These are phyloP conservation scores for Crotophaga sulcirostris DNA, from an alignment of 2,113 vertebrate species.

Conservation along the genomic window DNA sequence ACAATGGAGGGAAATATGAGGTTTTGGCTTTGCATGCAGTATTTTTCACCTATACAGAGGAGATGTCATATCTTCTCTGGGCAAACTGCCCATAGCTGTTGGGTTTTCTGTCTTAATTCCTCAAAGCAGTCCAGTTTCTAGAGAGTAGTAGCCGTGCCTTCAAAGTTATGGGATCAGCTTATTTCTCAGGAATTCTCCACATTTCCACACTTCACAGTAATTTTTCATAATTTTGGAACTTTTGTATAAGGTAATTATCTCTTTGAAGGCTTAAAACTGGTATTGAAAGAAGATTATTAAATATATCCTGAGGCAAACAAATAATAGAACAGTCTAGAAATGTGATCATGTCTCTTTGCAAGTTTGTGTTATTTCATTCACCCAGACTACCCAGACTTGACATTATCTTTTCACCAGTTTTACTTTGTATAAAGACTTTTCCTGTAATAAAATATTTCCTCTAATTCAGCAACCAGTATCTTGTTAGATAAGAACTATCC, in stretches of 20 bases:
- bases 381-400: not conserved
- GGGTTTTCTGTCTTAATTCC: not conserved
- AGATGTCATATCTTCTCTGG: not conserved
- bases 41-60: not conserved
- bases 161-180: not conserved
- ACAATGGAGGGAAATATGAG: not conserved
- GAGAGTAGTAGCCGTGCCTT: not conserved
- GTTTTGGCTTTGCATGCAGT: not conserved
- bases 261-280: not conserved
- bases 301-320: not conserved
- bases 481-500: not conserved
- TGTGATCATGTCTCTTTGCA: not conserved
- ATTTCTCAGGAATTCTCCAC: not conserved
- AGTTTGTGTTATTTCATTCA: not conserved
- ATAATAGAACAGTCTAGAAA: not conserved
- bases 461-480: not conserved
- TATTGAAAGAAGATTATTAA: not conserved
- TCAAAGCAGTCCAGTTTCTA: not conserved
- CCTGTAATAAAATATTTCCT: not conserved
- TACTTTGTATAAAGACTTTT: not conserved
- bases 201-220: not conserved
- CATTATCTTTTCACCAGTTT: not conserved
- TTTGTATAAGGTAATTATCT: not conserved
- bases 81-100: not conserved
- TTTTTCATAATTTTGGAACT: not conserved